These are phyloP conservation scores for Melinaea menophilus DNA, from an alignment of 2,888 invertebrate genomes.

Conservation along the genomic window DNA sequence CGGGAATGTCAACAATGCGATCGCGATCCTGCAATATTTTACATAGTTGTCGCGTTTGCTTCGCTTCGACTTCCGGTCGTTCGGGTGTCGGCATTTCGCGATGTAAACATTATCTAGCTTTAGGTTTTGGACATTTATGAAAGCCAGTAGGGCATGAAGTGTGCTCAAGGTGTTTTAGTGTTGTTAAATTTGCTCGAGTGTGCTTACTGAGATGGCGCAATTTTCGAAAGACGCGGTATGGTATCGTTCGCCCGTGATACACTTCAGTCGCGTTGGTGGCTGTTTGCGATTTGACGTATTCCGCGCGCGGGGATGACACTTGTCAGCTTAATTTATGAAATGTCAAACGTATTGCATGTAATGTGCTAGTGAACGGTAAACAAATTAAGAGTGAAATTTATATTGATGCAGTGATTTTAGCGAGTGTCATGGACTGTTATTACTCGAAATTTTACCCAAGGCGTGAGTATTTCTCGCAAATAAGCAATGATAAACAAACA, in stretches of 20 bases:
- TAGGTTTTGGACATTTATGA: slow-evolving; percentile 65
- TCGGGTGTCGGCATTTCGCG: slow-evolving; percentile 76
- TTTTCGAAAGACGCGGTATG: slow-evolving; percentile 80
- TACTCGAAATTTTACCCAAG: slow-evolving; percentile 76
- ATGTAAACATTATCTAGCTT: slow-evolving; percentile 78
- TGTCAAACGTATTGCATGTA: slow-evolving; percentile 73
- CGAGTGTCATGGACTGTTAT: slow-evolving; percentile 76
- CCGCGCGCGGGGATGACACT: slow-evolving; percentile 75
- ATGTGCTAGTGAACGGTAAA: slow-evolving; percentile 73
- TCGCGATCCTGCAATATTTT: slow-evolving; percentile 87
- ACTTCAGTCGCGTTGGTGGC: slow-evolving; percentile 79
- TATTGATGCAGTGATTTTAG: slow-evolving; percentile 64
- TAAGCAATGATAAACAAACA: slow-evolving; percentile 67
- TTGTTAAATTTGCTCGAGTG: slow-evolving; percentile 76
- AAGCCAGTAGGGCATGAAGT: slow-evolving; percentile 72
- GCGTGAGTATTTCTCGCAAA: slow-evolving; percentile 71
- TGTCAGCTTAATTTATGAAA: slow-evolving; percentile 75
- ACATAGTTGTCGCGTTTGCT: slow-evolving; percentile 87
- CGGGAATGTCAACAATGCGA: slow-evolving; percentile 86
- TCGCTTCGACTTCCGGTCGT: slow-evolving; percentile 78
- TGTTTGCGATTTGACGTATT: slow-evolving; percentile 79
- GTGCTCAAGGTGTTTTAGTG: slow-evolving; percentile 76
- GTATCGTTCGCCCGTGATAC: slow-evolving; percentile 77
- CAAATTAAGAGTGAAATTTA: slow-evolving; percentile 70
- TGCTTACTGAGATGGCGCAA: slow-evolving; percentile 78